These are phyloP conservation scores for Falco peregrinus DNA, from an alignment of 2,797 vertebrate genomes.

Conservation along the genomic window DNA sequence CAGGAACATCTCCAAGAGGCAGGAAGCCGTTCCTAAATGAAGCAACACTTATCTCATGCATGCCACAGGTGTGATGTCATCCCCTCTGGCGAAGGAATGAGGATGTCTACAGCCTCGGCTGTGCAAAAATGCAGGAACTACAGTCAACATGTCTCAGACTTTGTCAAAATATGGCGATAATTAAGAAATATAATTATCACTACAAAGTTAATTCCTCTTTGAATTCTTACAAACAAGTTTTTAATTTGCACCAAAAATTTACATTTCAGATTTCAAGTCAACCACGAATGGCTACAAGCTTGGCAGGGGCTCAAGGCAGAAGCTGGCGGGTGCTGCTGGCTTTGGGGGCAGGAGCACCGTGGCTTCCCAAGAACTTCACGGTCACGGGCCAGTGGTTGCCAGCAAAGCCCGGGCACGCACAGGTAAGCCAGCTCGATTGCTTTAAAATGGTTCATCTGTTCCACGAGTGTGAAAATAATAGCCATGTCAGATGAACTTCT, in stretches of 20 bases:
- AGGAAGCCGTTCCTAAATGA: background rate
- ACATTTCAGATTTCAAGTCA: constrained; percentile 52
- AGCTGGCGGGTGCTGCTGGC: background rate
- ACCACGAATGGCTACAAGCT: background rate
- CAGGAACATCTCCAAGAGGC: background rate
- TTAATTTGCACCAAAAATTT: constrained; percentile 62
- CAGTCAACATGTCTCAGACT: constrained; percentile 5
- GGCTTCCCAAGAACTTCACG: background rate
- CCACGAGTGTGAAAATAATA: constrained; percentile 4
- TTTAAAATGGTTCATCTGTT: constrained; percentile 4
- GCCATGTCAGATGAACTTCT: constrained; percentile 30
- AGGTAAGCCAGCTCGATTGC: background rate
- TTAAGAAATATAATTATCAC: constrained; percentile 43
- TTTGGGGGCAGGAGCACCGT: background rate
- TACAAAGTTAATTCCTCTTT: constrained; percentile 61
- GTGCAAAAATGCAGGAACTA: constrained; percentile 23
- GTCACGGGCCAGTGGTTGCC: background rate
- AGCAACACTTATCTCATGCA: constrained; percentile 28
- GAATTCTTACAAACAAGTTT: constrained; percentile 60
- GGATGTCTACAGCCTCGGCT: background rate
- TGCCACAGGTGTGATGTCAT: constrained; percentile 46
- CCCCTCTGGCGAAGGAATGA: background rate
- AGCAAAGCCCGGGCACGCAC: background rate
- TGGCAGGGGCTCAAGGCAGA: background rate
- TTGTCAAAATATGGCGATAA: constrained; percentile 63